Evolutionary conservation across 2,113 vertebrate genomes (phyloP).

Genomic region (Plestiodon gilberti): DNA sequence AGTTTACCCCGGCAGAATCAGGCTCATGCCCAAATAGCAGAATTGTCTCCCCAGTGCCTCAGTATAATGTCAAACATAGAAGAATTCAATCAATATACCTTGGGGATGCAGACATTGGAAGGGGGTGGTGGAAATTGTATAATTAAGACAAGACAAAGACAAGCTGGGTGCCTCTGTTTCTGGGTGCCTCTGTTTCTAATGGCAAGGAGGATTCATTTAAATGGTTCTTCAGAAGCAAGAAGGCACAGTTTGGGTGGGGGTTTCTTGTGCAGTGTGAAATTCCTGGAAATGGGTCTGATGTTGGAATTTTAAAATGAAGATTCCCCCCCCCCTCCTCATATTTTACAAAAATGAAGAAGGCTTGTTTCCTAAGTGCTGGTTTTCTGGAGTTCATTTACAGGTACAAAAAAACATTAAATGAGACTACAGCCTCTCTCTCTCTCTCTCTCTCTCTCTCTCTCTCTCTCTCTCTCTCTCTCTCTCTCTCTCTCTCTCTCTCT

Average conservation of each 20-base stretch:
- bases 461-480: too few species aligned
- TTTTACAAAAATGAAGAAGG: background rate
- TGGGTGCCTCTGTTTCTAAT: background rate
- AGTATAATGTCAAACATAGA: background rate
- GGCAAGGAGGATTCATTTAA: background rate
- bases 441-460: too few species aligned
- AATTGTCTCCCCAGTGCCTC: background rate
- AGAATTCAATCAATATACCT: background rate
- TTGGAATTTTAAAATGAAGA: background rate
- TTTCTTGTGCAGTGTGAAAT: background rate
- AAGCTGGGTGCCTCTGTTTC: background rate
- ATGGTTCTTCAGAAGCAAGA: background rate
- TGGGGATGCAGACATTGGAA: background rate
- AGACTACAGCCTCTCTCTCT: too few species aligned
- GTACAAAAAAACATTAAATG: background rate
- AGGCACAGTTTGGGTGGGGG: background rate
- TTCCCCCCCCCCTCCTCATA: background rate
- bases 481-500: background rate
- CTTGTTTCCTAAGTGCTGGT: background rate
- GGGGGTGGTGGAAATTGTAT: background rate
- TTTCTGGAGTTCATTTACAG: background rate
- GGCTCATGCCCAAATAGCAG: background rate
- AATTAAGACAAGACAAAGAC: background rate
- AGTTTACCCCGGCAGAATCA: conserved; percentile 19
- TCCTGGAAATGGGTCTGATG: background rate